Evolutionary conservation across 2,888 invertebrate species (phyloP), one percentile per base, ranked within the genome.

Genomic region (Rhagonycha lutea): DNA sequence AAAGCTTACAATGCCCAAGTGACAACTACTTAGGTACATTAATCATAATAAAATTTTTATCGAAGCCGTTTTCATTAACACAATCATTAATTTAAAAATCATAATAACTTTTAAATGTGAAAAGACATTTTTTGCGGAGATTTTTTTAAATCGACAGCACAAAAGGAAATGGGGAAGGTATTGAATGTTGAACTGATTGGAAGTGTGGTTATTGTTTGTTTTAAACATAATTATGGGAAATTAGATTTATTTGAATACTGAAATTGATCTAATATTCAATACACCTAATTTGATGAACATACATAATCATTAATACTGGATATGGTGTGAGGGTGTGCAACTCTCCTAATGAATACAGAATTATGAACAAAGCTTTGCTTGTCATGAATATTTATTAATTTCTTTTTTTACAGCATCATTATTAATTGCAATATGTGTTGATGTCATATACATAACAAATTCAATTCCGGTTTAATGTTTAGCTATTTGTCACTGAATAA

Each of bases 401-500:
- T 68, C 61, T 72, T 72, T 75, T 72, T 69, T 60, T 63, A 75
- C 70, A 72, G 60, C 65, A 67, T 63, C 67, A 69, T 76, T 76
- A 70, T 75, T 61, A 69, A 73, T 72, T 72, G 69, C 74, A 70
- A 74, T 74, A 70, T 70, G 70, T 74, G 67, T 74, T 74, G 70
- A 70, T 70, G 72, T 69, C 72, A 69, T 47, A 73, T 73, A 72
- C 72, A 76, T 70, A 70, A 68, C 72, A 72, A 69, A 73, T 76
- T 70, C 73, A 68, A 71, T 71, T 74, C 73, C 47, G 63, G 70
- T 74, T 71, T 74, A 72, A 69, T 69, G 67, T 69, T 26, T 61
- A 60, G 63, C 70, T 28, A 75, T 77, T 72, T 75, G 68, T 77
- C 77, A 72, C 72, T 32, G 68, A 73, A 62, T 76, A 74, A 73